phyloP scores from a whole-genome alignment of 2,888 invertebrate species.

The Tanytarsus gracilentus region DNA sequence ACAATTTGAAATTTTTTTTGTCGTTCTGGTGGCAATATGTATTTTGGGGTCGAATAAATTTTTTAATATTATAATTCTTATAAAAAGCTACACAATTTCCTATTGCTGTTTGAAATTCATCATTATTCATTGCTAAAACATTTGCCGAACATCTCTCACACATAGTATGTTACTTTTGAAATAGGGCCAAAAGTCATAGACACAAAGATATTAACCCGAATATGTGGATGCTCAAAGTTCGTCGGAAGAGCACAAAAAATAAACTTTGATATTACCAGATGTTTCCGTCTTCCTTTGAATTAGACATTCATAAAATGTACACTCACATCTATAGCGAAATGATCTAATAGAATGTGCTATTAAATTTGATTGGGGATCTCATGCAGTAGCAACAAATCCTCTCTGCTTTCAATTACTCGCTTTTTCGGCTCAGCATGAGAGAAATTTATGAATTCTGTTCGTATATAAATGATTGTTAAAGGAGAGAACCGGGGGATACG shows the following conservation, averaged over 20 bases:
- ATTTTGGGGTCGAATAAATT: too few species aligned
- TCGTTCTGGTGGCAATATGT: neutral
- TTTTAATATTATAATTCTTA: too few species aligned
- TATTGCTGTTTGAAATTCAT: constrained; percentile 1
- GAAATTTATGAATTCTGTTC: too few species aligned
- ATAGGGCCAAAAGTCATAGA: constrained; percentile 10
- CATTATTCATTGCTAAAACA: neutral
- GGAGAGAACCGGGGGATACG: too few species aligned
- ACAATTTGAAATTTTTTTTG: neutral
- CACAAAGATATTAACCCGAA: neutral
- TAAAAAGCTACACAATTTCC: too few species aligned
- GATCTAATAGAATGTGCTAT: constrained; percentile 6
- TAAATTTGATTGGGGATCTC: constrained; percentile 23
- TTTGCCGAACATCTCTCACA: neutral
- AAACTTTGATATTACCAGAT: constrained; percentile 26
- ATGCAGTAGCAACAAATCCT: neutral
- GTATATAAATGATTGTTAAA: too few species aligned
- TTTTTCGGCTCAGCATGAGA: constrained; percentile 19
- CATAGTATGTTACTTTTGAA: neutral
- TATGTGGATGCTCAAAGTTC: neutral
- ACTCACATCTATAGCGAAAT: neutral
- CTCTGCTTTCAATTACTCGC: constrained; percentile 12
- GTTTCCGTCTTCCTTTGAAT: constrained; percentile 3
- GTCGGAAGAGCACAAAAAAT: neutral
- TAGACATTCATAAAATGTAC: constrained; percentile 25